These are phyloP conservation scores for Ophion ventricosus DNA, from an alignment of 2,888 invertebrate species.

Conservation along the genomic window DNA sequence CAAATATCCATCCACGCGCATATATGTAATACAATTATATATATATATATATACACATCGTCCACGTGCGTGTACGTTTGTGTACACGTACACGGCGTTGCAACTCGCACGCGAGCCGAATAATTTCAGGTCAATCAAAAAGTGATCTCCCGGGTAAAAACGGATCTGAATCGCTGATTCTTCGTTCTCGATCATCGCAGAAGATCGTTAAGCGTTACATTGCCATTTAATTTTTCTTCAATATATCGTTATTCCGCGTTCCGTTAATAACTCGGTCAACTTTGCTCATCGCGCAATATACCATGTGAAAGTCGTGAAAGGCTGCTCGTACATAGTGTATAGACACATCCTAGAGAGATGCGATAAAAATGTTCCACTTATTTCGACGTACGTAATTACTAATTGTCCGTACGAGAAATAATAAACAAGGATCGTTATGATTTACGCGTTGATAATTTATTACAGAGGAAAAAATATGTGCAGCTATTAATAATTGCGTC, in stretches of 20 bases:
- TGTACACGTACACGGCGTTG: conserved; percentile 30
- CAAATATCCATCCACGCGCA: not conserved
- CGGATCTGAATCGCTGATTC: conserved; percentile 37
- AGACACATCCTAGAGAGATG: conserved; percentile 17
- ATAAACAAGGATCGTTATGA: not conserved
- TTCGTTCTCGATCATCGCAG: conserved; percentile 48
- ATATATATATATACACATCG: not conserved
- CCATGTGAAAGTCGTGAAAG: conserved; percentile 48
- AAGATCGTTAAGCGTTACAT: conserved; percentile 29
- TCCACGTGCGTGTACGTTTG: not conserved
- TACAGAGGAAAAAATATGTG: not conserved
- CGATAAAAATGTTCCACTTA: conserved; percentile 38
- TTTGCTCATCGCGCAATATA: conserved; percentile 33
- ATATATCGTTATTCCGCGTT: conserved; percentile 19
- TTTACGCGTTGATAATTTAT: not conserved
- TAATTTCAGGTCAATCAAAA: conserved; percentile 56
- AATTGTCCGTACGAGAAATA: conserved; percentile 18
- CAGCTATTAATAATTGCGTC: not conserved
- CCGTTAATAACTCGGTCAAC: conserved; percentile 59
- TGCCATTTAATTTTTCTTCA: conserved; percentile 6
- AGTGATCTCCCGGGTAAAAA: conserved; percentile 30
- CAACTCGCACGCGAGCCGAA: conserved; percentile 58
- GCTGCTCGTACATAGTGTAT: conserved; percentile 7
- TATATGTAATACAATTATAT: too few species aligned
- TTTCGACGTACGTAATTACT: conserved; percentile 12